Percentiles rank a stretch among this genome's conserved stretches.
Conservation (phyloP, 1,140 invertebrate genomes). For the Maconellicoccus hirsutus region DNA sequence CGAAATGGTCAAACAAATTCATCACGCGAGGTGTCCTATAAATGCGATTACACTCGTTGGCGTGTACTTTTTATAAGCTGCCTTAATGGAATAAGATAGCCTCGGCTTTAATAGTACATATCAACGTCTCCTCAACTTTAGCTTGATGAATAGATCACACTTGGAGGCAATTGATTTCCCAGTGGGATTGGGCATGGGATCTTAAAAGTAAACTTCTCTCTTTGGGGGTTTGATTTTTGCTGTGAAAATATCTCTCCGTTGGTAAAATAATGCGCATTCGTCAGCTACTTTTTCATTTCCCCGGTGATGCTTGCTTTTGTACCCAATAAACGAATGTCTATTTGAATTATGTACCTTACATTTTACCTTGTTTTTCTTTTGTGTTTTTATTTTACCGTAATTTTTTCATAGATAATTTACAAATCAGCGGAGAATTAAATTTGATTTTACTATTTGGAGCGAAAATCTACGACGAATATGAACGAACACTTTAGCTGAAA, state of each 20-base stretch:
- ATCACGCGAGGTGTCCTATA: slow-evolving; percentile 8
- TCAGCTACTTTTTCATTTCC: slow-evolving; percentile 17
- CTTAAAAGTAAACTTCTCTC: slow-evolving; percentile 6
- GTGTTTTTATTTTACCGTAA: too few relatives aligned
- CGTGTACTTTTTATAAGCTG: not conserved
- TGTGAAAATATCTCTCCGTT: slow-evolving; percentile 15
- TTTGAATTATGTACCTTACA: slow-evolving; percentile 16
- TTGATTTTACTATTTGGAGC: too few relatives aligned
- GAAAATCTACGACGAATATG: too few relatives aligned
- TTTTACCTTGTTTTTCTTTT: not conserved
- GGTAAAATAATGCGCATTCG: not conserved
- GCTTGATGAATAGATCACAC: slow-evolving; percentile 21
- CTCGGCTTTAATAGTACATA: not conserved
- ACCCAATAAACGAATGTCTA: slow-evolving; percentile 10
- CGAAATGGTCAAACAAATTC: not conserved
- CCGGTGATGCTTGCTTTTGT: slow-evolving; percentile 11
- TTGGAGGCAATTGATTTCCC: slow-evolving; percentile 16
- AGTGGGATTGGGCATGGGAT: not conserved
- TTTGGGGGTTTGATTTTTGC: not conserved
- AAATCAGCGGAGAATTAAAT: too few relatives aligned
- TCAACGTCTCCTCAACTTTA: not conserved
- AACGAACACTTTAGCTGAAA: too few relatives aligned
- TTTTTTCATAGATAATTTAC: too few relatives aligned
- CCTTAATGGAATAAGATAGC: not conserved
- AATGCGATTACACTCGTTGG: not conserved